These are phyloP conservation scores for Calyptomena viridis DNA, from an alignment of 2,113 vertebrate species.

Conservation along the genomic window DNA sequence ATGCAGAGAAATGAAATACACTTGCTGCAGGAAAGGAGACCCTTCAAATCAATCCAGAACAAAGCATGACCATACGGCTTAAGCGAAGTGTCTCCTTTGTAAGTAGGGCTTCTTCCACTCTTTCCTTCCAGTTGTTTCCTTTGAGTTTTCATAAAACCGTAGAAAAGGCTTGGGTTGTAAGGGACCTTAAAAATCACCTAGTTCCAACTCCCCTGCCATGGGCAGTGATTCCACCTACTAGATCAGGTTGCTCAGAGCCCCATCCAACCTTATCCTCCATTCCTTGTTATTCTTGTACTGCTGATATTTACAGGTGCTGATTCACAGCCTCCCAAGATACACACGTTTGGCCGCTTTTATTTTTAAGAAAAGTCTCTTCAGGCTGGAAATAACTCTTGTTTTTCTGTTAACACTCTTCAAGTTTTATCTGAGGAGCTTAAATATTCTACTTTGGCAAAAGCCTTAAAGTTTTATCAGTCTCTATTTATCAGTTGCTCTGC, in stretches of 20 bases:
- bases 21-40: neutral
- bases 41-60: neutral
- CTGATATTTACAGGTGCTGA: conserved; percentile 8
- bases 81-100: neutral
- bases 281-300: neutral
- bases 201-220: neutral
- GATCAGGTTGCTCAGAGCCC: neutral
- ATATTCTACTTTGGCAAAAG: neutral
- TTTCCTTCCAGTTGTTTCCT: neutral
- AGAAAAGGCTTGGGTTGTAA: neutral
- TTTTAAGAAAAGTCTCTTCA: neutral
- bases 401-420: neutral
- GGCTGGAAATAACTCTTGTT: neutral
- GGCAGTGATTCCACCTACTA: neutral
- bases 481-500: neutral
- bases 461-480: neutral
- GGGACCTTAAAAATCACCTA: neutral
- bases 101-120: neutral
- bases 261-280: neutral
- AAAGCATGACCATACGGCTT: neutral
- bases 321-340: neutral
- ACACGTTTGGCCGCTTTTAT: neutral
- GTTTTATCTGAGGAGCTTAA: neutral
- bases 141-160: neutral
- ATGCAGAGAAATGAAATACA: neutral